Percentiles rank a stretch among this genome's conserved stretches.
phyloP scores from a whole-genome alignment of 2,113 vertebrate genomes.

The Motacilla tschutschensis region DNA sequence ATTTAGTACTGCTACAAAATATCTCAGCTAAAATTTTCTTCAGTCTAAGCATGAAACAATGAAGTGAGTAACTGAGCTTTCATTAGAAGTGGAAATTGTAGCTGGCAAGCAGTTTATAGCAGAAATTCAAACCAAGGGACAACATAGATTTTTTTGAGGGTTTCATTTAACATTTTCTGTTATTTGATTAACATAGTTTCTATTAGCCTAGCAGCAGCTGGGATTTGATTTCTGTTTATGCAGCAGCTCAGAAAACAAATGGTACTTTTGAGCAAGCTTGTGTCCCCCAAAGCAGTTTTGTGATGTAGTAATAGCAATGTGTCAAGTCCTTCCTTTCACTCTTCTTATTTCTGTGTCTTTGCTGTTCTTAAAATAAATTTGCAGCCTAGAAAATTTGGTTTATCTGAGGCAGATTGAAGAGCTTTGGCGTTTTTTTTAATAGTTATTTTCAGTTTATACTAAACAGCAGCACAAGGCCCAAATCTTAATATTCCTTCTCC shows the following conservation, averaged over 20 bases:
- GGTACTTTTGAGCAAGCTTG: background rate
- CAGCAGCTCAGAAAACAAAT: background rate
- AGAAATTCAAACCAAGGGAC: background rate
- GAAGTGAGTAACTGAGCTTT: background rate
- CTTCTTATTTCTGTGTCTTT: background rate
- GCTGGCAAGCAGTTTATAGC: background rate
- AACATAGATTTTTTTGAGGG: background rate
- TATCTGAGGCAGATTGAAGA: background rate
- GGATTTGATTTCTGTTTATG: background rate
- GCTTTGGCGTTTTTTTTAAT: background rate
- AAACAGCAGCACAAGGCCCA: background rate
- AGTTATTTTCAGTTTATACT: background rate
- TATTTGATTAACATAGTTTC: slow-evolving; percentile 13
- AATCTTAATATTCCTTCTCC: background rate
- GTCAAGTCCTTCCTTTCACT: background rate
- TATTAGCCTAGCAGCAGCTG: background rate
- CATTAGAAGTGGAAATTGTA: background rate
- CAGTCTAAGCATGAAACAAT: background rate
- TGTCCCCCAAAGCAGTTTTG: background rate
- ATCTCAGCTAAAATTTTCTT: background rate
- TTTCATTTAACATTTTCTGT: background rate
- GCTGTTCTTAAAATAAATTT: background rate
- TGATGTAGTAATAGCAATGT: background rate
- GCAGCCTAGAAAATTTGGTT: background rate
- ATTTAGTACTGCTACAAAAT: background rate